phyloP scores from a whole-genome alignment of 2,113 vertebrate genomes.

The Channa maculata region DNA sequence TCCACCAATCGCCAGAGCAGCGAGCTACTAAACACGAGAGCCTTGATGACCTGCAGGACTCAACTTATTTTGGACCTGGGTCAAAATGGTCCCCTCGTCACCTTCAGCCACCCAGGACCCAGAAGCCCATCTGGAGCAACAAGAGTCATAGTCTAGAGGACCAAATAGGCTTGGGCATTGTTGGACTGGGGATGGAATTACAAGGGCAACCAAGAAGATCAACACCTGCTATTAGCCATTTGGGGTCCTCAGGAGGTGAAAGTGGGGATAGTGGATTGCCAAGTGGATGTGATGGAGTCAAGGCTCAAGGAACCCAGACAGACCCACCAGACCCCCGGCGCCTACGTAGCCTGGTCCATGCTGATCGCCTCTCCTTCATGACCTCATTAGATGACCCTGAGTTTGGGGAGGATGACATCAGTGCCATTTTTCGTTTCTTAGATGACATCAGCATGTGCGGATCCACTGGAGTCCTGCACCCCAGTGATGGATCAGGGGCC shows the following conservation, averaged over 20 bases:
- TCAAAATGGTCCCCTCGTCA: slow-evolving; percentile 73
- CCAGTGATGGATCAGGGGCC: slow-evolving; percentile 82
- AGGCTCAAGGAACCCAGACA: slow-evolving; percentile 92
- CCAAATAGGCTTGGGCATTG: slow-evolving; percentile 51
- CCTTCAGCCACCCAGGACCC: slow-evolving; percentile 72
- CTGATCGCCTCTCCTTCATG: slow-evolving; percentile 87
- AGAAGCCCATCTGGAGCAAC: slow-evolving; percentile 86
- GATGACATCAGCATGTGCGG: slow-evolving; percentile 97
- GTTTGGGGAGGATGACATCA: slow-evolving; percentile 92
- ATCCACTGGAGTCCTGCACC: slow-evolving; percentile 91
- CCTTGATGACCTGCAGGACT: slow-evolving; percentile 93
- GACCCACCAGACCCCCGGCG: slow-evolving; percentile 88
- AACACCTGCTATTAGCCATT: slow-evolving; percentile 62
- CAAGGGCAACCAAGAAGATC: slow-evolving; percentile 61
- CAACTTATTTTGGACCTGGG: slow-evolving; percentile 95
- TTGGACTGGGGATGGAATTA: slow-evolving; percentile 62
- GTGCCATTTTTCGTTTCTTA: slow-evolving; percentile 95
- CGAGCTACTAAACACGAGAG: slow-evolving; percentile 90
- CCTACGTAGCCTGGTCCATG: slow-evolving; percentile 83
- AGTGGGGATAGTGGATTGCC: slow-evolving; percentile 64
- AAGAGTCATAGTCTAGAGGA: slow-evolving; percentile 95
- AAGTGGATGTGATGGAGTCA: slow-evolving; percentile 74
- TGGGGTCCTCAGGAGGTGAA: slow-evolving; percentile 74
- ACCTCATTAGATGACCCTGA: slow-evolving; percentile 95
- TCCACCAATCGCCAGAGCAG: slow-evolving; percentile 81